Base-by-base conservation (phyloP, 1,140 invertebrate genomes). In the Elymnias hypermnestra region DNA sequence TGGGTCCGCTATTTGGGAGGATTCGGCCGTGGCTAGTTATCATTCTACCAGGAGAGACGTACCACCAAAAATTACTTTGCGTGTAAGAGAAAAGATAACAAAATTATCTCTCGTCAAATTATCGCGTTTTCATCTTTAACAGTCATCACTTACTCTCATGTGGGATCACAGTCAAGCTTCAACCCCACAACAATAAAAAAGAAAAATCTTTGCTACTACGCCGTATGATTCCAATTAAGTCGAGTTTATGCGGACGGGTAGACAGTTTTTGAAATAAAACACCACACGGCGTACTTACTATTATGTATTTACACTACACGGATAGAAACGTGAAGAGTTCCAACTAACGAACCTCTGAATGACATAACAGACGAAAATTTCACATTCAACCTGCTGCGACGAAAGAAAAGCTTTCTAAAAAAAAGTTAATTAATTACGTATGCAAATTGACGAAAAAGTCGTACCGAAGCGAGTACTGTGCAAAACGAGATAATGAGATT, bases 401-500 rank as follows among this genome's bases (percentile, higher is more conserved):
- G 60, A 68, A 64, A 66, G 40, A 57, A 58, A 63, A 63, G 61
- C 56, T 51, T 60, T 67, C 47, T 55, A 52, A 59, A 67, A 76
- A 73, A 72, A 75, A 75, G 63, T 75, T 75, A 75, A 75, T 78
- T 78, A 78, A 78, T 71, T 78, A 75, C 62, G 70, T 72, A 78
- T 72, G 74, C 67, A 75, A 73, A 78, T 75, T 73, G 66, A 66
- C 67, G 63, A 70, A 77, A 77, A 72, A 68, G 60, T 70, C 63
- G 53, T 60, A 58, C 44, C 37, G 44, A 33, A 52, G 47, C 58
- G 59, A 57, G 53, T 39, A 42, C 43, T 42, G 36, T 47, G 37
- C 42, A 41, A 44, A 54, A 49, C 40, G 52, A 33, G 52, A 54
- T 78, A 78, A 78, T 75, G 62, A 78, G 74, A 78, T 78, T 78